Evolutionary conservation across 2,113 vertebrate species (phyloP).

Genomic region (Pungitius pungitius): DNA sequence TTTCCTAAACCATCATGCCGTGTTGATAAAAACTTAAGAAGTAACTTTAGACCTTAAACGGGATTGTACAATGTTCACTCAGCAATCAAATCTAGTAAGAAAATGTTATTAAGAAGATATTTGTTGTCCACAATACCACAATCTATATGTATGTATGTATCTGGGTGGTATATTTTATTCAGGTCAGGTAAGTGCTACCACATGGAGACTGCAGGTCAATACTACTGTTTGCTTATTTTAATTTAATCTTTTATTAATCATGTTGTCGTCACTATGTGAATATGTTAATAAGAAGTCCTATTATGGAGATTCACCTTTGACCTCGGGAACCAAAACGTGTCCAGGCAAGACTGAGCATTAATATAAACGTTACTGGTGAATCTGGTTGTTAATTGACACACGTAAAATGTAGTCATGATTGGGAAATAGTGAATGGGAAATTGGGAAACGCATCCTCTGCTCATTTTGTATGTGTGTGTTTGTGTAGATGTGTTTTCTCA

Average conservation of each 20-base stretch:
- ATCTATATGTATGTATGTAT: too few species aligned
- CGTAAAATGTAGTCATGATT: not conserved
- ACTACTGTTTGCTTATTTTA: slow-evolving; percentile 7
- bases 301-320: not conserved
- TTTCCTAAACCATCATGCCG: not conserved
- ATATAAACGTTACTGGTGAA: too few species aligned
- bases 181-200: slow-evolving; percentile 40
- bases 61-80: not conserved
- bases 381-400: not conserved
- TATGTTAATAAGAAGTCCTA: not conserved
- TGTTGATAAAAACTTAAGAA: not conserved
- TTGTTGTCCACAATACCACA: too few species aligned
- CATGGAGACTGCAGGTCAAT: slow-evolving; percentile 35
- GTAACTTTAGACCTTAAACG: not conserved
- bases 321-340: not conserved
- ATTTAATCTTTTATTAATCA: not conserved
- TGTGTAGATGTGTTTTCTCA: slow-evolving; percentile 92
- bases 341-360: not conserved
- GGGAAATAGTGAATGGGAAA: too few species aligned
- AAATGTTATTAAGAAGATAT: too few species aligned
- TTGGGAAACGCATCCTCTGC: too few species aligned
- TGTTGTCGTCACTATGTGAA: not conserved
- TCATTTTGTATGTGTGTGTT: slow-evolving; percentile 48
- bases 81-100: not conserved
- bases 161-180: not conserved